Conservation (phyloP, 2,113 vertebrate genomes). For the Plecturocebus donacophilus region DNA sequence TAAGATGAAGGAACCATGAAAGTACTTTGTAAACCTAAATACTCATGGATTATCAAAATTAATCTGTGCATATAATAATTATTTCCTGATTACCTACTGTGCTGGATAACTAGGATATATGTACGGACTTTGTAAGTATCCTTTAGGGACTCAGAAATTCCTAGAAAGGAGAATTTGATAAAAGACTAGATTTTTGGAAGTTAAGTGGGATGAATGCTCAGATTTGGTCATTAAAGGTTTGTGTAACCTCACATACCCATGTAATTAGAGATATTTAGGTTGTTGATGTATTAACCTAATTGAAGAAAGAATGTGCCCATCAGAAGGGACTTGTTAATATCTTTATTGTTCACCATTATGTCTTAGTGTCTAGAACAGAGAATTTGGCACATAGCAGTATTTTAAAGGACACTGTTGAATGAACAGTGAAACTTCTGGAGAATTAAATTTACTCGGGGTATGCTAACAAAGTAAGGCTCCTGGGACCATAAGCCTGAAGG, state of each 20-base stretch:
- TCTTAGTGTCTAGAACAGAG: background rate
- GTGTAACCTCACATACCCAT: background rate
- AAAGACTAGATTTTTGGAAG: conserved; percentile 29
- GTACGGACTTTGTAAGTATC: background rate
- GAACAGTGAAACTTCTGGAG: background rate
- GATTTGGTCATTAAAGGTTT: background rate
- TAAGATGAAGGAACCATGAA: conserved; percentile 26
- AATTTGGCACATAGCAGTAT: background rate
- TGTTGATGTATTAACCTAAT: background rate
- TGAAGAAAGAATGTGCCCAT: background rate
- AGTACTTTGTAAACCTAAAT: conserved; percentile 41
- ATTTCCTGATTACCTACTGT: background rate
- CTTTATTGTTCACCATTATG: background rate
- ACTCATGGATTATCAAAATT: conserved; percentile 14
- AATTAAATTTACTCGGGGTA: conserved; percentile 6
- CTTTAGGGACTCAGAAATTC: conserved; percentile 19
- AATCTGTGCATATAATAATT: background rate
- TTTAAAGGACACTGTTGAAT: background rate
- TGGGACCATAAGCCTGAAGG: background rate
- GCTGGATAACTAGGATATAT: background rate
- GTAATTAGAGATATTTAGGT: conserved; percentile 31
- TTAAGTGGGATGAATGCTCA: background rate
- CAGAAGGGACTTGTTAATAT: conserved; percentile 29
- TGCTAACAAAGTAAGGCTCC: conserved; percentile 30
- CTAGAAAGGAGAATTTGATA: background rate